Evolutionary conservation across 2,797 vertebrate species (phyloP).

Genomic region (Bradypodion ventrale): DNA sequence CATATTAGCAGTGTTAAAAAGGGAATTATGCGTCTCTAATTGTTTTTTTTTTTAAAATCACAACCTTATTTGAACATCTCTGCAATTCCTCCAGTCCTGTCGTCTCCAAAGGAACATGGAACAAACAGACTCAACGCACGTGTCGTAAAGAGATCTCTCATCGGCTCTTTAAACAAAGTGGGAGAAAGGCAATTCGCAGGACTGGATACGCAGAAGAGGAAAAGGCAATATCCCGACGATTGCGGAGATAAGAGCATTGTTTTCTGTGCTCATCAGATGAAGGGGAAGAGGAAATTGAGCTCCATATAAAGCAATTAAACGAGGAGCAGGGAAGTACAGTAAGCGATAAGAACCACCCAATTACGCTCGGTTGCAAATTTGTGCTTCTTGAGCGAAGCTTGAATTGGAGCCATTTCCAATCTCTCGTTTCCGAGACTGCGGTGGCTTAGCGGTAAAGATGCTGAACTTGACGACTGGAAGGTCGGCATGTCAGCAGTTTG

Average conservation of each 20-base stretch:
- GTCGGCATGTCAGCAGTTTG: too few relatives aligned
- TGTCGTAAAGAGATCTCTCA: not conserved
- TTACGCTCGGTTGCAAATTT: not conserved
- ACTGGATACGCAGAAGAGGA: not conserved
- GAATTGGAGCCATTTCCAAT: too few relatives aligned
- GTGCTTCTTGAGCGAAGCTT: not conserved
- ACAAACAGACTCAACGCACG: accelerated
- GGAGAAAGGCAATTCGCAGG: too few relatives aligned
- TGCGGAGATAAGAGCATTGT: not conserved
- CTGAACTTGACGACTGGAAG: too few relatives aligned
- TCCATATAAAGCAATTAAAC: not conserved
- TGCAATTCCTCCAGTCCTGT: too few relatives aligned
- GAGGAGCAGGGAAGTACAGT: not conserved
- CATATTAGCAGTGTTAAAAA: too few relatives aligned
- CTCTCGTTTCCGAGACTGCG: not conserved
- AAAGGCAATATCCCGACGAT: not conserved
- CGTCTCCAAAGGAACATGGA: too few relatives aligned
- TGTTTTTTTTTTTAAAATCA: too few relatives aligned
- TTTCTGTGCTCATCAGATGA: not conserved
- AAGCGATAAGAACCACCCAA: not conserved
- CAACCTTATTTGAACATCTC: too few relatives aligned
- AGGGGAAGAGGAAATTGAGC: constrained; percentile 30
- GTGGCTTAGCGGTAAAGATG: too few relatives aligned
- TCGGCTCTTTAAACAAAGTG: not conserved
- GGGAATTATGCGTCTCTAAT: too few relatives aligned